A percentile compares a stretch with the other conserved stretches of the same genome.
These are phyloP conservation scores for Myotis planiceps DNA, from an alignment of 2,797 vertebrate genomes.

Conservation along the genomic window DNA sequence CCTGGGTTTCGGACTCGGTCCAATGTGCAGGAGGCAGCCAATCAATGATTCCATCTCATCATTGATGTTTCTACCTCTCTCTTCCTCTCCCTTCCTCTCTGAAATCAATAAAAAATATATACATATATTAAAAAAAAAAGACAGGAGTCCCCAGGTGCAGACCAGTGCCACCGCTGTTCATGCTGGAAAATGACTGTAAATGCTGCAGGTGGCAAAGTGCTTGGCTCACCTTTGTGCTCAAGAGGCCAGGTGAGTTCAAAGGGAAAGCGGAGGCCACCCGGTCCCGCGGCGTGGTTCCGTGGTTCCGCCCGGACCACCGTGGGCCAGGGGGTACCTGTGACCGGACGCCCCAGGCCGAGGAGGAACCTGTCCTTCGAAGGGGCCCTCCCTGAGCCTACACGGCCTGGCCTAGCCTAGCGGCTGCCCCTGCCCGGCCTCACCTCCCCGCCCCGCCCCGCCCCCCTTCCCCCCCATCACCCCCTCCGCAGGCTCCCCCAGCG, in stretches of 20 bases:
- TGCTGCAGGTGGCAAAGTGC: neutral
- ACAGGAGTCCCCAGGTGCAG: neutral
- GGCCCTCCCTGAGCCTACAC: neutral
- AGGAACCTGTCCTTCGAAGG: neutral
- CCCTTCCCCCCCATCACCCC: neutral
- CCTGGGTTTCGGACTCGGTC: too few relatives aligned
- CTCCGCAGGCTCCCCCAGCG: fast-evolving
- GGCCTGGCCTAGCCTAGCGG: neutral
- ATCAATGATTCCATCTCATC: too few relatives aligned
- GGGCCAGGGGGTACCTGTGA: fast-evolving
- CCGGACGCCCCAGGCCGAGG: neutral
- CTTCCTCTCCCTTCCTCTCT: too few relatives aligned
- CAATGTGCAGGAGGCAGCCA: too few relatives aligned
- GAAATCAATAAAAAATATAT: too few relatives aligned
- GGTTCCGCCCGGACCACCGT: fast-evolving
- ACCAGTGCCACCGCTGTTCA: fast-evolving
- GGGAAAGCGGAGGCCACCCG: fast-evolving
- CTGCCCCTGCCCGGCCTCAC: neutral
- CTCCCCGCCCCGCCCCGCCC: fast-evolving
- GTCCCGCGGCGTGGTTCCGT: fast-evolving
- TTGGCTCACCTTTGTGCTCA: neutral
- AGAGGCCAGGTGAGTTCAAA: neutral
- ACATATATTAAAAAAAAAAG: too few relatives aligned
- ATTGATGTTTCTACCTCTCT: too few relatives aligned
- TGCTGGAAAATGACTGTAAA: too few relatives aligned